Base-by-base conservation (phyloP, 2,888 invertebrate species). In the Linnaemya tessellans region DNA sequence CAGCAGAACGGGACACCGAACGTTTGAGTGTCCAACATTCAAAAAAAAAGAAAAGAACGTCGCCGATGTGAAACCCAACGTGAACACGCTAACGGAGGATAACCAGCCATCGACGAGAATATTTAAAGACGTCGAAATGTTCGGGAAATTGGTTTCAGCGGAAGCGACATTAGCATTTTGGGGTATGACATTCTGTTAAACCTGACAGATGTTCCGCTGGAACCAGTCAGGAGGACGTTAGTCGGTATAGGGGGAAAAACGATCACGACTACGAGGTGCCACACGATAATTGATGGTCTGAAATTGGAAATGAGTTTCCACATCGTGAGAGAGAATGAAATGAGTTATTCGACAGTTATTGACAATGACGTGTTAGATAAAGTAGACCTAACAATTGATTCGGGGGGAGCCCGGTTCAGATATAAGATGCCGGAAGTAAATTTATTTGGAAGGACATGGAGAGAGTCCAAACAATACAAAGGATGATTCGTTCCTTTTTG, bases 1-100 rank as follows among this genome's bases (percentile, higher is more conserved):
- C 35, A 22, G 30, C 8, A 67, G 30, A 18, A 38, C 56, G 1
- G 67, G 68, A 1, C 60, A 78, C 5, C 60, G 60, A n/a, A 68
- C 78, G 0, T 78, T 38, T 10, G 7, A 78, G 3, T 78, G 68
- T 11, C 18, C n/a, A n/a, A 30, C 1, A n/a, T n/a, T n/a, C n/a
- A 67, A 10, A 15, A 46, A 20, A 22, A 15, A 20, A 5, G 70
- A 68, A 15, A 8, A 15, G 0, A 43, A 30, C 25, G 58, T 1
- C 9, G 9, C 13, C 8, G 10, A 56, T 13, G 15, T 10, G 38
- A 35, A 18, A 2, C 35, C 18, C 4, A 54, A 1, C 4, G 18
- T 74, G 7, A 41, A 64, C 8, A 62, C 64, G 0, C 4, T 64
- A 11, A 9, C 74, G 3, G 3, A 10, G 2, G 2, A 1, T 9